Percentiles rank a stretch among this genome's conserved stretches.
Evolutionary conservation across 2,888 invertebrate species (phyloP).

Genomic region (Hypomecis atomaria): DNA sequence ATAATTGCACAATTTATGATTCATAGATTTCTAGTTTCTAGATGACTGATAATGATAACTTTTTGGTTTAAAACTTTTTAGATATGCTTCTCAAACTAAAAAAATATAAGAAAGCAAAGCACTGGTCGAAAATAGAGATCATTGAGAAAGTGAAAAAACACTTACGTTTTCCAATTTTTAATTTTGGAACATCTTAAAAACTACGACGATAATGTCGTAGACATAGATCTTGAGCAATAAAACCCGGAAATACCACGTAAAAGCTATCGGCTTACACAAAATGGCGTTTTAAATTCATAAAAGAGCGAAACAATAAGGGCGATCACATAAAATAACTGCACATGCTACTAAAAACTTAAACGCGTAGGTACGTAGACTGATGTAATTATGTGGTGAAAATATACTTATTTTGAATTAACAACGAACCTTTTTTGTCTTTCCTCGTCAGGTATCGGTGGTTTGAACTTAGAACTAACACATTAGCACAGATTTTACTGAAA

Average conservation of each 20-base stretch:
- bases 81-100: constrained; percentile 2
- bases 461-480: constrained; percentile 50
- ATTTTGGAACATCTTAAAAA: constrained; percentile 23
- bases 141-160: constrained; percentile 17
- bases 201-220: constrained; percentile 17
- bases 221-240: constrained; percentile 5
- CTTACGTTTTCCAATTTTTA: constrained; percentile 28
- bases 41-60: constrained; percentile 9
- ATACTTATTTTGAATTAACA: constrained; percentile 67
- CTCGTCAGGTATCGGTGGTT: constrained; percentile 43
- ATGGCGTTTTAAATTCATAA: constrained; percentile 73
- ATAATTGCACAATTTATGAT: constrained; percentile 27
- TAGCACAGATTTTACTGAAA: constrained; percentile 50
- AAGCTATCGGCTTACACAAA: constrained; percentile 58
- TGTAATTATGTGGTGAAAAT: constrained; percentile 68
- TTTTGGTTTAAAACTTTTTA: constrained; percentile 2
- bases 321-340: constrained; percentile 78
- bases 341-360: constrained; percentile 68
- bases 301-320: constrained; percentile 69
- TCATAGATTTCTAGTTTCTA: constrained; percentile 19
- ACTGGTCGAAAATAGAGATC: constrained; percentile 10
- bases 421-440: constrained; percentile 62
- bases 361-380: constrained; percentile 65
- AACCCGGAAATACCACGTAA: constrained; percentile 45
- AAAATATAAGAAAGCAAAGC: neutral